Evolutionary conservation across 2,113 vertebrate genomes (phyloP), one percentile per base, ranked within the genome.

Genomic region (Coracopsis vasa): DNA sequence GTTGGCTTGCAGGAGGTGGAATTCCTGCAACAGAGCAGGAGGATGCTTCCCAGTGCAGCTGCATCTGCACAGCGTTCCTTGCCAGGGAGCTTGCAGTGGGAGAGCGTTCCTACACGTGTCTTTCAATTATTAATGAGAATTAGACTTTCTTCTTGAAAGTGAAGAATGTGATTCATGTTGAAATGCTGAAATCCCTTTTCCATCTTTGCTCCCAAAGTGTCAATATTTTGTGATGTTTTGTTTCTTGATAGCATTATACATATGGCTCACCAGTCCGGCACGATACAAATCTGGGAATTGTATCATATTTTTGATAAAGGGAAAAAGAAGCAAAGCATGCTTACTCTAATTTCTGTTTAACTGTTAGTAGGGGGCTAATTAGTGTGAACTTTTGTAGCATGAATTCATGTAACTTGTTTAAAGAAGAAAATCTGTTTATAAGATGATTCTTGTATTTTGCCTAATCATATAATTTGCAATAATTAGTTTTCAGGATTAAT

Each of bases 401-500:
- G 33, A 72, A 90, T 96, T 90, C 67, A 41, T 71, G 56, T 80
- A 83, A n/a, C 58, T 90, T 77, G 23, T 67, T 93, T 35, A 53
- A 31, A 60, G 69, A n/a, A 87, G 66, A 87, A 53, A 25, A 60
- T 53, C 47, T 90, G 71, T 80, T 96, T 80, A 86, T 92, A 86
- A 90, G 95, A 67, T 74, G 39, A 92, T 71, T 88, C 64, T 61
- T 83, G n/a, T 92, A 44, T 94, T 96, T 86, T 88, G 75, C 65
- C 85, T 96, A 92, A 96, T 78, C 27, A 78, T 94, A 90, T 80
- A 53, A 80, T 87, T 87, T 88, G 37, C 50, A 67, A 65, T 84
- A 94, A 92, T 93, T 92, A 71, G 64, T 80, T 93, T 91, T 88
- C 67, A 86, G 64, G 50, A 86, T 93, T 93, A 94, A 92, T 91